phyloP scores from a whole-genome alignment of 2,113 vertebrate genomes.

The Theristicus caerulescens region DNA sequence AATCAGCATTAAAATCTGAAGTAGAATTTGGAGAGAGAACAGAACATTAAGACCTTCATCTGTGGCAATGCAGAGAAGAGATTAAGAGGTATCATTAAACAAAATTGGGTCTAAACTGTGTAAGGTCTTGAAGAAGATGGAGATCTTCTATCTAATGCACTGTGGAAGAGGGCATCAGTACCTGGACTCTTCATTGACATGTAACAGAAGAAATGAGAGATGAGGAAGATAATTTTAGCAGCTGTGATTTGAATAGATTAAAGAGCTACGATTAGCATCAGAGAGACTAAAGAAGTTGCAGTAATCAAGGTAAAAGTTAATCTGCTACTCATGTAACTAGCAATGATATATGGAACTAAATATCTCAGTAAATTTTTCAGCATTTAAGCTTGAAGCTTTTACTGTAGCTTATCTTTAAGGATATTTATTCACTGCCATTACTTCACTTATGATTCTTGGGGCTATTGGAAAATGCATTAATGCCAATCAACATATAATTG shows the following conservation, averaged over 20 bases:
- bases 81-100: neutral
- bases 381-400: neutral
- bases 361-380: neutral
- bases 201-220: neutral
- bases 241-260: neutral
- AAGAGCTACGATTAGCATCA: neutral
- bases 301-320: neutral
- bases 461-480: neutral
- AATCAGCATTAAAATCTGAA: neutral
- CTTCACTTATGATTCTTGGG: neutral
- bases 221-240: neutral
- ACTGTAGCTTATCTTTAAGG: neutral
- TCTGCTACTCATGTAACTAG: neutral
- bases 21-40: neutral
- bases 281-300: neutral
- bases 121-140: neutral
- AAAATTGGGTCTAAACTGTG: neutral
- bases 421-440: neutral
- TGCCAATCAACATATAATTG: neutral
- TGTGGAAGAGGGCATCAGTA: neutral
- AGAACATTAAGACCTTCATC: neutral
- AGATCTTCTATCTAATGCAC: neutral
- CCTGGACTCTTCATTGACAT: neutral
- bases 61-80: neutral
- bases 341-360: neutral